A percentile compares a stretch with the other conserved stretches of the same genome.
phyloP scores from a whole-genome alignment of 2,113 vertebrate species.

The Cynoglossus semilaevis region DNA sequence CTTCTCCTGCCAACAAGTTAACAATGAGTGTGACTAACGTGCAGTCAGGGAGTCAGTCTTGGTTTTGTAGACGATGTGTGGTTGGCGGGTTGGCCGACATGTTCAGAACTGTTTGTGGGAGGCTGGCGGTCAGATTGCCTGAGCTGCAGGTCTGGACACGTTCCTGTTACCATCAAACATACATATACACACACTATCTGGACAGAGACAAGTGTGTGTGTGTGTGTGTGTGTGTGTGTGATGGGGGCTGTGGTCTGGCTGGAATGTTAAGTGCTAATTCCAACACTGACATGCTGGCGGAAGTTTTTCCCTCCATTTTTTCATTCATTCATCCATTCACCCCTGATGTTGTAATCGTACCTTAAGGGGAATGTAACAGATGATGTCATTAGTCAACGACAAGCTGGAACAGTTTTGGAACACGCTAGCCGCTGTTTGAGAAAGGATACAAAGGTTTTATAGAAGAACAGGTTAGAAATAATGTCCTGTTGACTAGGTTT shows the following conservation, averaged over 20 bases:
- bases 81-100: conserved; percentile 33
- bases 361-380: background rate
- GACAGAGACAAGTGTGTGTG: background rate
- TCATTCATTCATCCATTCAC: background rate
- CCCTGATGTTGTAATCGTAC: background rate
- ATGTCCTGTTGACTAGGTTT: no score
- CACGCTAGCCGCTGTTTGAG: no score
- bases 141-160: conserved; percentile 44
- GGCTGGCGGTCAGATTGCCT: conserved; percentile 40
- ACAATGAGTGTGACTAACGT: conserved; percentile 16
- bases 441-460: no score
- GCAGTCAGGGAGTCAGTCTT: conserved; percentile 9
- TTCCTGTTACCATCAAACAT: conserved; percentile 22
- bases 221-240: background rate
- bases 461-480: no score
- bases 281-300: background rate
- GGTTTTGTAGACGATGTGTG: conserved; percentile 19
- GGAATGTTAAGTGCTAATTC: conserved; percentile 12
- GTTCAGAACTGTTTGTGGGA: conserved; percentile 53
- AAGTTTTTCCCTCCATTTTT: background rate
- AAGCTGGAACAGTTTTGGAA: no score
- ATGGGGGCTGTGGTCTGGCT: background rate
- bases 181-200: conserved; percentile 20
- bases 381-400: no score
- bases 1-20: background rate